Base-by-base conservation (phyloP, 2,888 invertebrate species). In the Drosophila mercatorum region DNA sequence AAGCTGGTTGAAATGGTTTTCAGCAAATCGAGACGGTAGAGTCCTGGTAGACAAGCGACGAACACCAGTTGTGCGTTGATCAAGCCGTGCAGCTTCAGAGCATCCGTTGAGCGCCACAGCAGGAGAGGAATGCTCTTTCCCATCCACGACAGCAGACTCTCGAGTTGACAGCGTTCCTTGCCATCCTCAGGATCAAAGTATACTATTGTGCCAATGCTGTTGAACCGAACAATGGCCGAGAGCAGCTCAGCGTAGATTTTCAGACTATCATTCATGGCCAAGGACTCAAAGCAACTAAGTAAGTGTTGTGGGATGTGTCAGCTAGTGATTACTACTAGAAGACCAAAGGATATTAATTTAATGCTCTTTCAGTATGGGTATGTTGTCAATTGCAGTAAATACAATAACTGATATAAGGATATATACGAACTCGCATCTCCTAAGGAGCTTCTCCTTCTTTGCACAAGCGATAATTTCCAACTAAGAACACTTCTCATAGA, bases 131-230 rank as follows among this genome's bases (percentile, higher is more conserved):
- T 65, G 2, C 26, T n/a, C 17, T n/a, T 34, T n/a, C 52, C 69
- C 12, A 56, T 26, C 6, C 17, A 22, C 3, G 57, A 17, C 0
- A 67, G 36, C 28, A 68, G 55, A 0, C 52, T 38, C 11, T 68
- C 52, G 22, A 86, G 14, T 1, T 71, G 77, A 5, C 83, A 83
- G 8, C 5, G 31, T 1, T 70, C 40, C 5, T 49, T 34, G 5
- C 8, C 69, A 10, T 60, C 8, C n/a, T 55, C 67, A 1, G 89
- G 84, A 10, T 58, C 60, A 7, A 72, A 89, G 6, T 81, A 81
- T 4, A 83, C 68, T 6, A 83, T 58, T 10, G 68, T 75, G 10
- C 47, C 67, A 8, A 81, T 67, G 56, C 44, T 68, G 43, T 68
- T 40, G 8, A 52, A 40, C 6, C 44, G 60, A 5, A 71, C 11